Evolutionary conservation across 2,888 invertebrate genomes (phyloP), one percentile per base, ranked within the genome.

Genomic region (Acleris cristana): DNA sequence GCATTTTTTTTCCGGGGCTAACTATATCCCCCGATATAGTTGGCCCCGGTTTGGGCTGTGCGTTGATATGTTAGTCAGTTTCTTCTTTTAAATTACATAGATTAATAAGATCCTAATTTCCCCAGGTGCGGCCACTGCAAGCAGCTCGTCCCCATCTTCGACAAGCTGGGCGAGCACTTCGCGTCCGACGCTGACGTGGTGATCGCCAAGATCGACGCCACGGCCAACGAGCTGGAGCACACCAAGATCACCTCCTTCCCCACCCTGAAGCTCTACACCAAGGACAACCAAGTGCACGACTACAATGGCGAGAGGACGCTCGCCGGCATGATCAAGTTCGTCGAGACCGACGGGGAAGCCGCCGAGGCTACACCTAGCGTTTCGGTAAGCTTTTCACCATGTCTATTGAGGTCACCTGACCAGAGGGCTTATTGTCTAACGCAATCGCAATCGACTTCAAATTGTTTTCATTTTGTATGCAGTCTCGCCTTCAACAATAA

Each of bases 181-280:
- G 96, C 96, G 90, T 96, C 96, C 81, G 93, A 95, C 76, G 95
- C 95, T 8, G 95, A 95, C 73, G 94, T 99, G 71, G 95, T 99
- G 60, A 96, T 99, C 85, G 99, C 99, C 79, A 99, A 99, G 94
- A 99, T 99, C 94, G 99, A 99, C 93, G 96, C 99, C 71, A 99
- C 99, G 65, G 97, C 95, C 84, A 99, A 99, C 91, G 99, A 99
- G 93, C 93, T 99, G 76, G 98, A 98, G 82, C 98, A 98, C 92
- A 97, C 99, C 66, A 98, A 98, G 93, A 95, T 99, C 84, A 95
- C 96, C 73, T 98, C 97, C 77, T 99, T 98, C 96, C 99, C 99
- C 70, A 99, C 98, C 71, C 95, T 99, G 87, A 98, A 97, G 82
- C 94, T 98, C 80, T 99, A 98, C 95, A 96, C 97, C 78, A 99